Evolutionary conservation across 2,888 invertebrate genomes (phyloP).

Genomic region (Teinopalpus imperialis): DNA sequence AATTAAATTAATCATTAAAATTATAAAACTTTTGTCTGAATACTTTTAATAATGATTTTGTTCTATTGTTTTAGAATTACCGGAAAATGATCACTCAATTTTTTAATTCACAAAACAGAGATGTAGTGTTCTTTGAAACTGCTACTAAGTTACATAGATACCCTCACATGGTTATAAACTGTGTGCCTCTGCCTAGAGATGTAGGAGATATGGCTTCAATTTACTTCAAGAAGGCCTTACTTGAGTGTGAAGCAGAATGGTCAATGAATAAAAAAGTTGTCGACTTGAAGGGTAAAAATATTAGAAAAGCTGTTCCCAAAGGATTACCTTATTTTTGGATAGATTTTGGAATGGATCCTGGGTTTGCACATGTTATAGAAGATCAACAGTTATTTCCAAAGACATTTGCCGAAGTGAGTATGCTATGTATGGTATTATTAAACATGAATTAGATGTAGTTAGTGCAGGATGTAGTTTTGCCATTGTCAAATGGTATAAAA

Average conservation of each 20-base stretch:
- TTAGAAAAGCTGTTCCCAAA: slow-evolving; percentile 93
- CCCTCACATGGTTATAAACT: slow-evolving; percentile 94
- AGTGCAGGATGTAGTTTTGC: too few species aligned
- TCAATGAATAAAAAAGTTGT: slow-evolving; percentile 93
- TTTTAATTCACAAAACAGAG: slow-evolving; percentile 87
- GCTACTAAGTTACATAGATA: slow-evolving; percentile 87
- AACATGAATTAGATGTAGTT: too few species aligned
- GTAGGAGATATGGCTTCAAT: slow-evolving; percentile 95
- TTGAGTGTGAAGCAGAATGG: slow-evolving; percentile 98
- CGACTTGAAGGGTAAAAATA: slow-evolving; percentile 83
- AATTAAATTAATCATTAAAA: too few species aligned
- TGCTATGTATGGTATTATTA: not conserved
- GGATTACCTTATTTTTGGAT: slow-evolving; percentile 97
- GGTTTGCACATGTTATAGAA: slow-evolving; percentile 98
- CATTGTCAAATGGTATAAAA: too few species aligned
- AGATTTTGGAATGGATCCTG: slow-evolving; percentile 94
- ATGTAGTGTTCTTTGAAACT: slow-evolving; percentile 95
- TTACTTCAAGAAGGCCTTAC: slow-evolving; percentile 98
- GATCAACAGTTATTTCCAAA: slow-evolving; percentile 92
- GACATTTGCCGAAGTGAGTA: slow-evolving; percentile 92
- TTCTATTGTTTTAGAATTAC: slow-evolving; percentile 85
- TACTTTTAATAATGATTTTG: too few species aligned
- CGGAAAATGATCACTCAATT: slow-evolving; percentile 89
- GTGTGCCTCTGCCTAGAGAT: slow-evolving; percentile 92
- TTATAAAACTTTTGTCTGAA: too few species aligned